Evolutionary conservation across 1,140 invertebrate species (phyloP).

Genomic region (Chironomus striatipennis): DNA sequence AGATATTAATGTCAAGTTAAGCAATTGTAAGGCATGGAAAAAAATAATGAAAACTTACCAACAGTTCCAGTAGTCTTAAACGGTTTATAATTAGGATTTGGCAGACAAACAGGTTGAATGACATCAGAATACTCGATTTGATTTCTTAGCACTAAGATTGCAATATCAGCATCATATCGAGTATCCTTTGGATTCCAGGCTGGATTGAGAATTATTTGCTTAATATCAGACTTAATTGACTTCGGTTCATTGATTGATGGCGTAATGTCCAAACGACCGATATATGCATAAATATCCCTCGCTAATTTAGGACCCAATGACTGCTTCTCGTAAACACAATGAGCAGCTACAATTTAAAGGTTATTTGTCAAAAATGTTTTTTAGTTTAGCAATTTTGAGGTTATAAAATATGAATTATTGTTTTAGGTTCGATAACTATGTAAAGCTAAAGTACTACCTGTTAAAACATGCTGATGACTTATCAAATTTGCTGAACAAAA

Average conservation of each 20-base stretch:
- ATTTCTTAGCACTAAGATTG: background rate
- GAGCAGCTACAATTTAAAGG: background rate
- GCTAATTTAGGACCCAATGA: background rate
- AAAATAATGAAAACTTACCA: background rate
- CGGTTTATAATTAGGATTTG: background rate
- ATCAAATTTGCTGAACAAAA: background rate
- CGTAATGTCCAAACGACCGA: background rate
- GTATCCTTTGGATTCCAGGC: background rate
- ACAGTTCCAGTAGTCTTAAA: background rate
- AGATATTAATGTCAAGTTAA: too few species aligned
- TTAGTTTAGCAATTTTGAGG: too few species aligned
- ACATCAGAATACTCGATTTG: background rate
- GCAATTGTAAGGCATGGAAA: too few species aligned
- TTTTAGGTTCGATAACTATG: too few species aligned
- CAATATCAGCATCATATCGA: background rate
- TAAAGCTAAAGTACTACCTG: too few species aligned
- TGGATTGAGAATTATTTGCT: background rate
- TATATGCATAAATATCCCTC: background rate
- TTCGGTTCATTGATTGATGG: background rate
- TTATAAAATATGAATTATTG: too few species aligned
- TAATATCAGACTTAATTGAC: background rate
- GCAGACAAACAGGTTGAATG: background rate
- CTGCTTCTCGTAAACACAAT: background rate
- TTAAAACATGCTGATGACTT: background rate
- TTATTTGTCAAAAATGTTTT: background rate